phyloP scores from a whole-genome alignment of 2,888 invertebrate genomes.

The Xanthorhoe spadicearia region DNA sequence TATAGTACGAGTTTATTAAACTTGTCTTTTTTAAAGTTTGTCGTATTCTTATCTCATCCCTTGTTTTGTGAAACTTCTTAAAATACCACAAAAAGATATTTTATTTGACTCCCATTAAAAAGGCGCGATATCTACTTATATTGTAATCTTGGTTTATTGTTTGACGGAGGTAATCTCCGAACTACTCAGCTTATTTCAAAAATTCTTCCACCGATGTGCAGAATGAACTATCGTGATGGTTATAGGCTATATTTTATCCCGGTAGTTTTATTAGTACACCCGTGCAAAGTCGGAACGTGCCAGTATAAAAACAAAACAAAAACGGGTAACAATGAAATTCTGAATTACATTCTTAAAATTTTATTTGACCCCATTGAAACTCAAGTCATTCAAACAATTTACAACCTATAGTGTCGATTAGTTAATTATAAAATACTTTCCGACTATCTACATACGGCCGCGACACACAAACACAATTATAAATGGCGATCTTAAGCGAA shows the following conservation, averaged over 20 bases:
- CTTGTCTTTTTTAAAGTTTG: not conserved
- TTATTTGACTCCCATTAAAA: no score
- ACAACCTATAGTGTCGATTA: constrained; percentile 72
- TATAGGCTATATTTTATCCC: no score
- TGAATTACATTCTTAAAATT: constrained; percentile 75
- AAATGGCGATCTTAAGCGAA: constrained; percentile 52
- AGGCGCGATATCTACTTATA: no score
- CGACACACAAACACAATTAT: constrained; percentile 45
- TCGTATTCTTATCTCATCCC: not conserved
- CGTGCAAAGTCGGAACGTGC: no score
- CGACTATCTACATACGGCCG: constrained; percentile 63
- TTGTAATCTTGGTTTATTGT: no score
- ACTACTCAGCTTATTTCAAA: no score
- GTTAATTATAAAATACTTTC: constrained; percentile 60
- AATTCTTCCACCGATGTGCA: no score
- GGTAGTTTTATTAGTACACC: no score
- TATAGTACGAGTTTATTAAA: not conserved
- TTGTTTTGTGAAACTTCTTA: no score
- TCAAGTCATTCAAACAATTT: constrained; percentile 77
- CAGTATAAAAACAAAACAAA: not conserved
- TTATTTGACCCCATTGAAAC: constrained; percentile 83
- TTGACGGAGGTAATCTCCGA: no score
- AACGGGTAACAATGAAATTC: constrained; percentile 31
- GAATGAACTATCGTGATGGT: no score
- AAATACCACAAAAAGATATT: no score